Evolutionary conservation across 2,797 vertebrate species (phyloP).

Genomic region (Danio kyathit): DNA sequence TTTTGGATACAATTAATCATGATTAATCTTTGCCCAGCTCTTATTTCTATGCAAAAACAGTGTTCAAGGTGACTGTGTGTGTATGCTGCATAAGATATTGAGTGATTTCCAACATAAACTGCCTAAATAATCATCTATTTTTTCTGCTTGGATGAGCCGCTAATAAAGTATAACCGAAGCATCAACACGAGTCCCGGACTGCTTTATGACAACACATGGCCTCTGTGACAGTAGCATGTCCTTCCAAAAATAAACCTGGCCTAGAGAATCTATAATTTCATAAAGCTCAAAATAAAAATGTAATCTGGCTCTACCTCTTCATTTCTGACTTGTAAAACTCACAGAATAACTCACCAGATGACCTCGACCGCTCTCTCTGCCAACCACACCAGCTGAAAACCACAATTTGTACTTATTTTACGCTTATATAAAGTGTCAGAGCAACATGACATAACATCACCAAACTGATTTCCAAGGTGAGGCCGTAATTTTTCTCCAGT

Average conservation of each 20-base stretch:
- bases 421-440: background rate
- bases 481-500: background rate
- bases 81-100: background rate
- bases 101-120: background rate
- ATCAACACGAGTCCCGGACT: background rate
- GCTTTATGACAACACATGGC: background rate
- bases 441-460: background rate
- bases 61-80: conserved; percentile 14
- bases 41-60: background rate
- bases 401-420: conserved; percentile 1
- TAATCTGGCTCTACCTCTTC: background rate
- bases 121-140: conserved; percentile 11
- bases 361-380: background rate
- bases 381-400: background rate
- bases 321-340: conserved; percentile 4
- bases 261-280: background rate
- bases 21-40: too few species aligned
- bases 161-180: conserved; percentile 1
- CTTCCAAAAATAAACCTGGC: background rate
- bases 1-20: too few species aligned
- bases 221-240: background rate
- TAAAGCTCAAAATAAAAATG: background rate
- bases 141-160: background rate
- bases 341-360: background rate
- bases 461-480: conserved; percentile 19